Evolutionary conservation across 2,888 invertebrate species (phyloP).

Genomic region (Aphodius granarius): DNA sequence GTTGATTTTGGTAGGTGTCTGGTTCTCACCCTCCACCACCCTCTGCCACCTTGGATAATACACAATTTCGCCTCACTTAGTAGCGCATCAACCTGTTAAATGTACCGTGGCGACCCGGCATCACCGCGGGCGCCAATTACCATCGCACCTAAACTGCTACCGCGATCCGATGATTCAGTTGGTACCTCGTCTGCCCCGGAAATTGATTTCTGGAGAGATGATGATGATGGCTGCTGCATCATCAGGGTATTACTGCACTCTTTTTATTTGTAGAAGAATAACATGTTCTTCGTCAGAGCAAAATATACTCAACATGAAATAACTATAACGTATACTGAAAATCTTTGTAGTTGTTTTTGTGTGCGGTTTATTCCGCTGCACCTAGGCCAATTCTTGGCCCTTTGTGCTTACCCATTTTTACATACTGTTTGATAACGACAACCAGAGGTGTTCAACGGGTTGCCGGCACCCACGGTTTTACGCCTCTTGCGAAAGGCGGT

Average conservation of each 20-base stretch:
- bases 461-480: too few relatives aligned
- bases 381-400: too few relatives aligned
- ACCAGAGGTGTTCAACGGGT: too few relatives aligned
- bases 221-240: neutral
- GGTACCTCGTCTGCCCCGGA: slow-evolving; percentile 1
- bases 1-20: neutral
- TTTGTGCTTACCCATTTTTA: too few relatives aligned
- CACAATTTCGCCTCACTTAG: slow-evolving; percentile 40
- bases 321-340: too few relatives aligned
- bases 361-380: too few relatives aligned
- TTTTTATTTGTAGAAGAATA: too few relatives aligned
- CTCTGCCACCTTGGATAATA: slow-evolving; percentile 28
- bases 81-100: slow-evolving; percentile 42
- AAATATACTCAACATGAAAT: neutral
- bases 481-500: too few relatives aligned
- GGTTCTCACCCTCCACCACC: neutral
- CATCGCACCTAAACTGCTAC: neutral
- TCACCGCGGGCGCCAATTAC: slow-evolving; percentile 37
- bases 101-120: slow-evolving; percentile 35
- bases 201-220: slow-evolving; percentile 8
- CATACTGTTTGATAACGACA: too few relatives aligned
- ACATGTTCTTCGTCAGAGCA: too few relatives aligned
- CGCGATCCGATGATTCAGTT: slow-evolving; percentile 7
- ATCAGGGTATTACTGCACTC: neutral
- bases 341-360: too few relatives aligned